These are phyloP conservation scores for Siniperca scherzeri DNA, from an alignment of 2,797 vertebrate species.

Conservation along the genomic window DNA sequence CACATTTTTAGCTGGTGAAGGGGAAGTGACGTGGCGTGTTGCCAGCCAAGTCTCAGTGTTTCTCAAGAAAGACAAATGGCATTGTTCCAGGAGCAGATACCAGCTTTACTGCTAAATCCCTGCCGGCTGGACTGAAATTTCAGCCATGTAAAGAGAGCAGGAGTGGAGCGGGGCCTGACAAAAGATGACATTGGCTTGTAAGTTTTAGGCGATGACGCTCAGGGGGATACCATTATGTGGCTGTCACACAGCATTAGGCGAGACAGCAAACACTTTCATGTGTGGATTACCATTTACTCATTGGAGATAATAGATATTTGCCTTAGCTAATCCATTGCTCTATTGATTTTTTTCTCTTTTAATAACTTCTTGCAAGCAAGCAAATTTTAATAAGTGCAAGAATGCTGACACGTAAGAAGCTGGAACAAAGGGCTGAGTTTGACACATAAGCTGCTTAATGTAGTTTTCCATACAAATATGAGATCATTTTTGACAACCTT, in stretches of 20 bases:
- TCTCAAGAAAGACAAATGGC: conserved; percentile 76
- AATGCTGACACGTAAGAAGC: conserved; percentile 86
- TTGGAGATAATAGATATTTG: conserved; percentile 88
- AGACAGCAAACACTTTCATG: conserved; percentile 89
- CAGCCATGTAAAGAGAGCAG: conserved; percentile 83
- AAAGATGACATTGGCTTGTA: conserved; percentile 89
- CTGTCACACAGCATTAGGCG: conserved; percentile 89
- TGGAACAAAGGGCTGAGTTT: conserved; percentile 62
- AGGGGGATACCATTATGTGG: conserved; percentile 87
- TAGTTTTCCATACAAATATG: conserved; percentile 53
- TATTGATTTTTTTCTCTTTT: conserved; percentile 79
- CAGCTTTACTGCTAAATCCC: conserved; percentile 84
- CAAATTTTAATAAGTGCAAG: conserved; percentile 80
- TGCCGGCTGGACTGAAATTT: conserved; percentile 81
- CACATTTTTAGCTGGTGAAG: conserved; percentile 35
- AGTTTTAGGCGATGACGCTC: conserved; percentile 81
- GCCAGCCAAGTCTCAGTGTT: conserved; percentile 69
- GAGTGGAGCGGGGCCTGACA: conserved; percentile 81
- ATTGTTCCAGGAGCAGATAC: conserved; percentile 79
- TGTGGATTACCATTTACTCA: conserved; percentile 90
- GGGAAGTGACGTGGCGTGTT: conserved; percentile 56
- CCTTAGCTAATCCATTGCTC: conserved; percentile 85
- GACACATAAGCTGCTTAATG: conserved; percentile 68
- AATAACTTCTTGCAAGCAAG: conserved; percentile 88
- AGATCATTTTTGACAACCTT: conserved; percentile 25